Conservation (phyloP, 2,797 vertebrate genomes). For the Carduelis carduelis region DNA sequence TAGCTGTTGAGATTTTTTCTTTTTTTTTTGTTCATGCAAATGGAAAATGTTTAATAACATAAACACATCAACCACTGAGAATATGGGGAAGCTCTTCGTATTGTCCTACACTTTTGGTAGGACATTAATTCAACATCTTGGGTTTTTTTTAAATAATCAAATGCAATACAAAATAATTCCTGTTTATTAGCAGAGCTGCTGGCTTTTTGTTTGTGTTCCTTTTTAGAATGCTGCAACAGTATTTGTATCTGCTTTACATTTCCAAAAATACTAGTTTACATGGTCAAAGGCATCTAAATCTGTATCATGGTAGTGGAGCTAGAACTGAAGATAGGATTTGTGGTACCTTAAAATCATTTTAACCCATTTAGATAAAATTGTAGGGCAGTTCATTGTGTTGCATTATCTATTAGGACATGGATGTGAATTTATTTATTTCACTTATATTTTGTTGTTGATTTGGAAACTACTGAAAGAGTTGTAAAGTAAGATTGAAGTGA, state of each 20-base stretch:
- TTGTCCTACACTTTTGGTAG: background rate
- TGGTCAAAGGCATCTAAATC: background rate
- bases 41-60: constrained; percentile 54
- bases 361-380: background rate
- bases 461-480: background rate
- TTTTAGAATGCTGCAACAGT: background rate
- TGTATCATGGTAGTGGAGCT: background rate
- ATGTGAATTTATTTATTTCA: background rate
- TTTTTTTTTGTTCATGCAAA: constrained; percentile 66
- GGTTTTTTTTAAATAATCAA: accelerated
- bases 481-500: background rate
- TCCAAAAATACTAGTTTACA: background rate
- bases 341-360: background rate
- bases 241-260: background rate
- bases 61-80: constrained; percentile 44
- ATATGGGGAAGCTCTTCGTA: background rate
- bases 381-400: background rate
- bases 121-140: accelerated
- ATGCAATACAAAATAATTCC: background rate
- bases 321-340: background rate
- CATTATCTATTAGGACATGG: background rate
- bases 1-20: constrained; percentile 44
- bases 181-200: background rate
- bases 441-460: background rate
- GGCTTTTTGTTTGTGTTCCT: background rate